A percentile compares a stretch with the other conserved stretches of the same genome.
Conservation (phyloP, 1,140 invertebrate genomes). For the Monochamus saltuarius region DNA sequence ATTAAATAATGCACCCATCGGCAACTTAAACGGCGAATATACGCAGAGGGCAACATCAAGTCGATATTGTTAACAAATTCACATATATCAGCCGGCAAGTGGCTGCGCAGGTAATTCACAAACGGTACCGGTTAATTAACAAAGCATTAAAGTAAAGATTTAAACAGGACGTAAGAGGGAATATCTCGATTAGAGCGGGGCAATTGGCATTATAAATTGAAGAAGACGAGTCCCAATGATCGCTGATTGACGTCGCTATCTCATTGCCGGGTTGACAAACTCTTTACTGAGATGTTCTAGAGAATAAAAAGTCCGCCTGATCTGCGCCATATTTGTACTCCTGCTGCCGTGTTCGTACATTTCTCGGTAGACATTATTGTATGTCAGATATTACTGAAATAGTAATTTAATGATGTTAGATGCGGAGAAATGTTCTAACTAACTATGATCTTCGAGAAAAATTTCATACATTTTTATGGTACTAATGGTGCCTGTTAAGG, state of each 20-base stretch:
- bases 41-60: too few species aligned
- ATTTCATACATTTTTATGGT: too few species aligned
- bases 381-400: conserved; percentile 9
- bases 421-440: too few species aligned
- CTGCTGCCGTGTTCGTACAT: neutral
- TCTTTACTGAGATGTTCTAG: conserved; percentile 9
- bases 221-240: conserved; percentile 11
- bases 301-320: conserved; percentile 12
- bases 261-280: conserved; percentile 10
- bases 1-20: too few species aligned
- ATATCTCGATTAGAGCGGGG: conserved; percentile 3
- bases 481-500: too few species aligned
- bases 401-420: conserved; percentile 4
- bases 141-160: conserved; percentile 1
- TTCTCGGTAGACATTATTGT: conserved; percentile 8
- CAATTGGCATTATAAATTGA: conserved; percentile 12
- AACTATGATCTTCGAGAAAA: too few species aligned
- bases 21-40: too few species aligned
- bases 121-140: conserved; percentile 10
- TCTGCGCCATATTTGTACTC: conserved; percentile 8
- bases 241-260: neutral
- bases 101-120: neutral
- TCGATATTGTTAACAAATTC: too few species aligned
- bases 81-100: too few species aligned
- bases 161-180: conserved; percentile 10